Evolutionary conservation across 2,797 vertebrate species (phyloP), one percentile per base, ranked within the genome.

Genomic region (Manis crassicaudata): DNA sequence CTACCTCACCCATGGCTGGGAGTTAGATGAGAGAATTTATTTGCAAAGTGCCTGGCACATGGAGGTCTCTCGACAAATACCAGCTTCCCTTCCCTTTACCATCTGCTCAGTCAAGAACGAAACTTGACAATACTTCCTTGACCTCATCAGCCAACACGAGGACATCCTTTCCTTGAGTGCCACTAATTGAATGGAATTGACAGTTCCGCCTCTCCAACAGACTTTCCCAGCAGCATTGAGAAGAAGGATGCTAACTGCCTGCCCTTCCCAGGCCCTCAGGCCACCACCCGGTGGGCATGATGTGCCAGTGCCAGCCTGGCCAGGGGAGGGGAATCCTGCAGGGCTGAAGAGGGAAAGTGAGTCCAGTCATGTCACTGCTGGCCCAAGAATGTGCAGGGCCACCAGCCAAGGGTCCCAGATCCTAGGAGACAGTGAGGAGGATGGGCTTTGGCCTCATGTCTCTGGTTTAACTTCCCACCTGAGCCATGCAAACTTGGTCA

Each of bases 101-200:
- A n/a, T 85, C 68, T 95, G 77, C 73, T 83, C 62, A 52, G 67
- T 82, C 80, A 89, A 75, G 88, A 92, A 75, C 67, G 67, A 80
- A 87, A 83, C 70, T 40, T 93, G 40, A 81, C 43, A 73, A 20
- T 54, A 20, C 50, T 86, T 93, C 63, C 43, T 95, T 97, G 77
- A 92, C 54, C 76, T 91, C 43, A 37, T 92, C 62, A 77, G 76
- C 65, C 80, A 75, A 56, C 32, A 85, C 50, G 40, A 46, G 40
- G 60, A 65, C 27, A 43, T 21, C 37, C 6, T 77, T 73, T 50
- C 65, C 46, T 56, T 21, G 2, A 67, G 60, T 37, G 11, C 32
- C 14, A 1, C 56, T 62, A 46, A 2, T 32, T 54, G 81, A 79
- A 32, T 23, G 13, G 68, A 52, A 52, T 32, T 25, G 63, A 43